Conservation (phyloP, 2,113 vertebrate species). For the Apaloderma vittatum region DNA sequence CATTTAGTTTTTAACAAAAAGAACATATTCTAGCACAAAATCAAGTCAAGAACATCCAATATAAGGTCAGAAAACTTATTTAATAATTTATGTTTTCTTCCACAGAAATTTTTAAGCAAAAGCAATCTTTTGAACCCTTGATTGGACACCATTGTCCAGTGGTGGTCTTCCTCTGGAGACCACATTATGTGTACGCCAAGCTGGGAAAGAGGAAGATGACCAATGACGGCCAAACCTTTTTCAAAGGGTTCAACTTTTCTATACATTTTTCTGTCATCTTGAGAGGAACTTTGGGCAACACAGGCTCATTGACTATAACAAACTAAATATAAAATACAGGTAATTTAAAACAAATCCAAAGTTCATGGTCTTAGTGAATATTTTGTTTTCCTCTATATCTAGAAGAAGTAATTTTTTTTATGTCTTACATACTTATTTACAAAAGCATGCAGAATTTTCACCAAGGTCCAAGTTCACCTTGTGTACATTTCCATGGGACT, state of each 20-base stretch:
- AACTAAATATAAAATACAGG: not conserved
- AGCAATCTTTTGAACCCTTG: not conserved
- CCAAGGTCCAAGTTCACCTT: not conserved
- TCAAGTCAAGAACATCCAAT: not conserved
- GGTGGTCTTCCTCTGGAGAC: not conserved
- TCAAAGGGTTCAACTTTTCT: not conserved
- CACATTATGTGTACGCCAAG: not conserved
- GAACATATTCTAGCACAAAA: not conserved
- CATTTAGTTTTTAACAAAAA: conserved; percentile 21
- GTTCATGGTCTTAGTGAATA: not conserved
- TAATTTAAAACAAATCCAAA: not conserved
- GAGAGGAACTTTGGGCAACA: not conserved
- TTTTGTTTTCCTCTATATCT: not conserved
- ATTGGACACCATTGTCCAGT: not conserved
- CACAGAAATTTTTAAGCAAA: not conserved
- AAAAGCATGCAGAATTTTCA: not conserved
- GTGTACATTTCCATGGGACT: not conserved
- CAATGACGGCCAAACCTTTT: not conserved
- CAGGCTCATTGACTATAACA: not conserved
- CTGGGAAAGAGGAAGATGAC: not conserved
- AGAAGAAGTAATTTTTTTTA: not conserved
- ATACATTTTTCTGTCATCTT: not conserved
- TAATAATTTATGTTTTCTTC: not conserved
- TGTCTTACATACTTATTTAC: not conserved
- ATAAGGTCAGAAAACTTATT: not conserved